A percentile compares a stretch with the other conserved stretches of the same genome.
Evolutionary conservation across 1,140 invertebrate genomes (phyloP).

Genomic region (Drosophila carrolli): DNA sequence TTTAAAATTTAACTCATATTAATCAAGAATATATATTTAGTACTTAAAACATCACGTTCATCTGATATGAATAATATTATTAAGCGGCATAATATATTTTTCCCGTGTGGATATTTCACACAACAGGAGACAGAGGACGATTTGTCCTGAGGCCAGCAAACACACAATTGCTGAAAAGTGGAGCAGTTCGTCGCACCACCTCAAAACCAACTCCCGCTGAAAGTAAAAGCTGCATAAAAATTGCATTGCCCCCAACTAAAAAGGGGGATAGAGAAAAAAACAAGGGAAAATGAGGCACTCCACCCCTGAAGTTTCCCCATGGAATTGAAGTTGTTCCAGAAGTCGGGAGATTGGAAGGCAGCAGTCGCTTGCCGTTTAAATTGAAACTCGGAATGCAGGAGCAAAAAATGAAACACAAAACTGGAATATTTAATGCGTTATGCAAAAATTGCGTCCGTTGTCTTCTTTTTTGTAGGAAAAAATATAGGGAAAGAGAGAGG

Average conservation of each 20-base stretch:
- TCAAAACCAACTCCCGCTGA: slow-evolving; percentile 26
- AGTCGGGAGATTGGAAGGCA: slow-evolving; percentile 45
- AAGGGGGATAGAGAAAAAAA: slow-evolving; percentile 8
- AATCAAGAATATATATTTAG: too few relatives aligned
- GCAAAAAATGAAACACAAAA: slow-evolving; percentile 65
- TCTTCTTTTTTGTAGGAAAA: slow-evolving; percentile 21
- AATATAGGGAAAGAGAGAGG: slow-evolving; percentile 33
- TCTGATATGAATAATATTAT: background rate
- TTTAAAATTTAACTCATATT: too few relatives aligned
- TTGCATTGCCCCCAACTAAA: slow-evolving; percentile 46
- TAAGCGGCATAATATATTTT: slow-evolving; percentile 19
- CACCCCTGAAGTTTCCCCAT: slow-evolving; percentile 16
- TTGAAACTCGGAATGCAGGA: slow-evolving; percentile 66
- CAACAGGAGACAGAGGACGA: slow-evolving; percentile 18
- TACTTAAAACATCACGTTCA: background rate
- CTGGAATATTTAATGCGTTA: slow-evolving; percentile 81
- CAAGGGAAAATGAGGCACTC: background rate
- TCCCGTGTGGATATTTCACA: slow-evolving; percentile 21
- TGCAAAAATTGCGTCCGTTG: slow-evolving; percentile 74
- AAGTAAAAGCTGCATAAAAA: slow-evolving; percentile 72
- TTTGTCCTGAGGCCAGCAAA: slow-evolving; percentile 37
- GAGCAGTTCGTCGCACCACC: slow-evolving; percentile 44
- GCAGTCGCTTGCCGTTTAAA: slow-evolving; percentile 68
- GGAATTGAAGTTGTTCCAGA: slow-evolving; percentile 48
- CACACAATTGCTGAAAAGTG: slow-evolving; percentile 75